Base-by-base conservation (phyloP, 1,140 invertebrate species). In the Pachyrhynchus sulphureomaculatus region DNA sequence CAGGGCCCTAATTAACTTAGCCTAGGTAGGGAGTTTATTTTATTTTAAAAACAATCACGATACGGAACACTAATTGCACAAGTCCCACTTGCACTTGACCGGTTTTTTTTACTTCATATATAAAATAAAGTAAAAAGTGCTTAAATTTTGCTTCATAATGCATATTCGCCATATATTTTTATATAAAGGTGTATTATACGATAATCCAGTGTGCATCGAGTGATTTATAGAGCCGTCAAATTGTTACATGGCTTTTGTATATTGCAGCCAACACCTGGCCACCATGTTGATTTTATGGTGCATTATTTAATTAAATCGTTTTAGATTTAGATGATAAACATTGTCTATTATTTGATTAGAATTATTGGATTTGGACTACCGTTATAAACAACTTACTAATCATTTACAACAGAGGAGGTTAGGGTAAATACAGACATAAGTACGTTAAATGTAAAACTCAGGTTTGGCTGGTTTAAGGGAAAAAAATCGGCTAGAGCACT, bases 161-260 rank as follows among this genome's bases (percentile, higher is more conserved):
- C 39, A n/a, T 15, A 15, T 45, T 21, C 23, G 42, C 48, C 26
- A 33, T 51, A 20, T 12, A 18, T 51, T 41, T 10, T 6, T 29
- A 29, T 29, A 29, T 51, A 51, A 51, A 32, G 24, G 26, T 51
- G 36, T 13, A 51, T 51, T 51, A 51, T 51, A 24, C 13, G 32
- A 4, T 33, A 15, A 51, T 15, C 23, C 29, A 20, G 26, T 34
- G 24, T 51, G 24, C 34, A 51, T 12, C 24, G 48, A 34, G 18
- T 51, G 48, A 51, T 51, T 51, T 51, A 51, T 51, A 34, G 32
- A 15, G 21, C 13, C 23, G 29, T 51, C 29, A 17, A 51, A 51
- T 34, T 32, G 48, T 51, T 33, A 29, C 48, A 51, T 13, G 24
- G 48, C 48, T 51, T 51, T 51, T 51, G 48, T 51, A 34, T 24